These are phyloP conservation scores for Anarrhichthys ocellatus DNA, from an alignment of 2,113 vertebrate genomes.

Conservation along the genomic window DNA sequence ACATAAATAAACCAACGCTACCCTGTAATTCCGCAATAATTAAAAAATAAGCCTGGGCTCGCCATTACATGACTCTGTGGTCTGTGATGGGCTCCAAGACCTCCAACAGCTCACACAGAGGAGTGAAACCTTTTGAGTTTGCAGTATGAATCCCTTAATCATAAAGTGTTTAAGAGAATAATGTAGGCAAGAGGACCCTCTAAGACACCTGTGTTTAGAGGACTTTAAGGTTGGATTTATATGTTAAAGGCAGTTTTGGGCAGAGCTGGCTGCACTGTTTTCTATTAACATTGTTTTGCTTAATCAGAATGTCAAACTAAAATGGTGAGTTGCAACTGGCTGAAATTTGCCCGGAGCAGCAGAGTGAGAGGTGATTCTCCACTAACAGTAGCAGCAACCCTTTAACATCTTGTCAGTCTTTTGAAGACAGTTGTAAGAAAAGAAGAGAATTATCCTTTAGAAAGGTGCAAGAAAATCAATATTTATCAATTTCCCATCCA, in stretches of 20 bases:
- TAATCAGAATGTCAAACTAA: neutral
- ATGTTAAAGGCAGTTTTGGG: neutral
- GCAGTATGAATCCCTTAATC: constrained; percentile 19
- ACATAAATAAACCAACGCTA: constrained; percentile 80
- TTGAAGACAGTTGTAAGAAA: neutral
- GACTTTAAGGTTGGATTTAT: neutral
- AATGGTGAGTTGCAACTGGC: neutral
- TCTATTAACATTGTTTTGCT: neutral
- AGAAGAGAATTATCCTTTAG: neutral
- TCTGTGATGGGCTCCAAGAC: constrained; percentile 48
- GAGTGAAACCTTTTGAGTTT: constrained; percentile 30
- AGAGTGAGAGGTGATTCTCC: neutral
- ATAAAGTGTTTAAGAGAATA: constrained; percentile 16
- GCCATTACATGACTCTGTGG: constrained; percentile 58
- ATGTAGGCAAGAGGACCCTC: neutral
- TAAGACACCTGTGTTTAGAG: neutral
- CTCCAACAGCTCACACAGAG: constrained; percentile 25
- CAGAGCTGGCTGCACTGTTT: neutral
- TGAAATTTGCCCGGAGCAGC: neutral
- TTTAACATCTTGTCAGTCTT: neutral
- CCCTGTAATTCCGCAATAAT: constrained; percentile 80
- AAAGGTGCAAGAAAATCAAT: neutral
- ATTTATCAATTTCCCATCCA: neutral
- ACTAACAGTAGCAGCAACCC: neutral
- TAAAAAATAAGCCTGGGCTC: constrained; percentile 78